A percentile compares a stretch with the other conserved stretches of the same genome.
Conservation (phyloP, 1,140 invertebrate species). For the Hycleus phaleratus region DNA sequence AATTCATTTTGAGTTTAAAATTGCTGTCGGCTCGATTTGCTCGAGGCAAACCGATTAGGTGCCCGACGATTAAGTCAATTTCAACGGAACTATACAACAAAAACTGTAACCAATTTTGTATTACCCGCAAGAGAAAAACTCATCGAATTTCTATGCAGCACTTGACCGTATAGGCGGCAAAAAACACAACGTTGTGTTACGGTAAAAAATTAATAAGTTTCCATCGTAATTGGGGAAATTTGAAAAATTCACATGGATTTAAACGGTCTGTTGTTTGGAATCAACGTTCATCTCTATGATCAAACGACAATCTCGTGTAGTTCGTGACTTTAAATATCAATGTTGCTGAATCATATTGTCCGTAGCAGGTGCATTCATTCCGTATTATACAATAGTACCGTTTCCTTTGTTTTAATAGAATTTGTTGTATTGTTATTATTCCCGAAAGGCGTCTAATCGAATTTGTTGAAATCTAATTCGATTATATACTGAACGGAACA, state of each 20-base stretch:
- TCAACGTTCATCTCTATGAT: background rate
- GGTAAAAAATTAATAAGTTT: no score
- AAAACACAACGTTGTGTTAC: no score
- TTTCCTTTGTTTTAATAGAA: constrained; percentile 10
- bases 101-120: constrained; percentile 28
- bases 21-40: constrained; percentile 18
- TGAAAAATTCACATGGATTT: no score
- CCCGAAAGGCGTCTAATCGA: no score
- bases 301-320: constrained; percentile 19
- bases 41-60: constrained; percentile 19
- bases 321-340: constrained; percentile 26
- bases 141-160: background rate
- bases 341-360: constrained; percentile 30
- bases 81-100: constrained; percentile 19
- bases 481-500: no score
- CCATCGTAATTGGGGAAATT: no score
- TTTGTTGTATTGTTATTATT: no score
- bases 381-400: constrained; percentile 16
- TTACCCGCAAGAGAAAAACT: constrained; percentile 16
- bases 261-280: no score
- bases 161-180: no score
- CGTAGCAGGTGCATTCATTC: constrained; percentile 25
- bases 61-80: constrained; percentile 28
- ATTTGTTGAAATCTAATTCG: no score
- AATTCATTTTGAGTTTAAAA: background rate